A percentile compares a stretch with the other conserved stretches of the same genome.
These are phyloP conservation scores for Vimba vimba DNA, from an alignment of 2,113 vertebrate genomes.

Conservation along the genomic window DNA sequence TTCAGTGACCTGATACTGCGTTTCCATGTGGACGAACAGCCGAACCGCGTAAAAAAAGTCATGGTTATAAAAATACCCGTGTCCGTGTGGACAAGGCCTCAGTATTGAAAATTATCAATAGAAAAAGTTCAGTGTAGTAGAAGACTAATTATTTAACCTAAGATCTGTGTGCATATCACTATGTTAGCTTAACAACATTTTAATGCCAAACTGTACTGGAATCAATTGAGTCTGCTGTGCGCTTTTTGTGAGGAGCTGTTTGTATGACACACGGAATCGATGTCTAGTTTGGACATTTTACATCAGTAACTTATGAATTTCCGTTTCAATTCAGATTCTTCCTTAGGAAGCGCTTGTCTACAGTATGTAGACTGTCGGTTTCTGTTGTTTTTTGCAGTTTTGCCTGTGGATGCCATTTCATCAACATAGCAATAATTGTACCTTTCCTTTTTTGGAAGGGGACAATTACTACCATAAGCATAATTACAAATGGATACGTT, in stretches of 20 bases:
- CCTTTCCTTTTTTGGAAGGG: background rate
- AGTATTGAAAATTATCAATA: background rate
- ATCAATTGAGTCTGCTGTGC: background rate
- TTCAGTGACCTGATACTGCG: too few species aligned
- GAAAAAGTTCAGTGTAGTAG: background rate
- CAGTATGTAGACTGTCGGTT: background rate
- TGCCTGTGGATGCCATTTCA: background rate
- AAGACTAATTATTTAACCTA: background rate
- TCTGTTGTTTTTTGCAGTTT: background rate
- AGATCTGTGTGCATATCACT: background rate
- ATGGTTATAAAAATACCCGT: too few species aligned
- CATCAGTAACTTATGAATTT: background rate
- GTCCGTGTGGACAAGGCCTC: too few species aligned
- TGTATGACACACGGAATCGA: too few species aligned
- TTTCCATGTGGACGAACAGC: too few species aligned
- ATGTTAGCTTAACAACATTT: background rate
- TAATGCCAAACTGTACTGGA: background rate
- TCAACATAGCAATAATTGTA: slow-evolving; percentile 14
- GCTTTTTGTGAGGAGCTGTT: background rate
- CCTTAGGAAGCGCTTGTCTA: background rate
- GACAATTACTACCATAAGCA: slow-evolving; percentile 20
- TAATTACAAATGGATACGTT: slow-evolving; percentile 1
- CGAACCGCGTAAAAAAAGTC: too few species aligned
- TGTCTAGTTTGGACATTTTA: too few species aligned
- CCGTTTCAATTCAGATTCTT: background rate